Conservation (phyloP, 2,113 vertebrate genomes). For the Aspiorhynchus laticeps region DNA sequence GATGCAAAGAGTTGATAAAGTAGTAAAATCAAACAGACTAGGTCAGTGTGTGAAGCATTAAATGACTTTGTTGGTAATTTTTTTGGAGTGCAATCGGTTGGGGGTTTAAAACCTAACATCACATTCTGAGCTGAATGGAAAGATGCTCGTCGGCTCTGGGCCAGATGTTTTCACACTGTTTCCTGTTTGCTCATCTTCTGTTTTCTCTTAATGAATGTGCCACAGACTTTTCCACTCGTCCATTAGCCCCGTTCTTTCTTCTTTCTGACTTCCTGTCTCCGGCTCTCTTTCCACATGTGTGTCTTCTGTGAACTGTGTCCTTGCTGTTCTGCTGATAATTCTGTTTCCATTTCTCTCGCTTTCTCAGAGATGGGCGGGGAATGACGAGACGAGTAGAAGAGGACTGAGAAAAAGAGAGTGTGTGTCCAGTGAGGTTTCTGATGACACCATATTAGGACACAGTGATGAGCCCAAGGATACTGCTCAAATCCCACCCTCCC, state of each 20-base stretch:
- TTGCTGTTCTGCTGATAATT: conserved; percentile 29
- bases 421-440: conserved; percentile 26
- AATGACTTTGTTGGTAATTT: neutral
- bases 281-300: conserved; percentile 3
- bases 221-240: conserved; percentile 23
- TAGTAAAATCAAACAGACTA: neutral
- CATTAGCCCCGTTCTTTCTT: neutral
- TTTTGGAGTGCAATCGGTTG: neutral
- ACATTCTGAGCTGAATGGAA: neutral
- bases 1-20: neutral
- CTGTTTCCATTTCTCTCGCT: conserved; percentile 17
- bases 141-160: neutral
- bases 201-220: conserved; percentile 28
- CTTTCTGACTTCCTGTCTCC: conserved; percentile 26
- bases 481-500: neutral
- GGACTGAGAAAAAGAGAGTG: neutral
- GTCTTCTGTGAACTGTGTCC: conserved; percentile 12
- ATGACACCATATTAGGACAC: conserved; percentile 58
- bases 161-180: conserved; percentile 3
- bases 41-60: neutral
- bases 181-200: conserved; percentile 22
- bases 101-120: neutral
- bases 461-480: conserved; percentile 47
- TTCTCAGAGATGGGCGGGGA: conserved; percentile 17
- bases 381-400: neutral